Percentiles rank a stretch among this genome's conserved stretches.
These are phyloP conservation scores for Erynnis tages DNA, from an alignment of 2,888 invertebrate species.

Conservation along the genomic window DNA sequence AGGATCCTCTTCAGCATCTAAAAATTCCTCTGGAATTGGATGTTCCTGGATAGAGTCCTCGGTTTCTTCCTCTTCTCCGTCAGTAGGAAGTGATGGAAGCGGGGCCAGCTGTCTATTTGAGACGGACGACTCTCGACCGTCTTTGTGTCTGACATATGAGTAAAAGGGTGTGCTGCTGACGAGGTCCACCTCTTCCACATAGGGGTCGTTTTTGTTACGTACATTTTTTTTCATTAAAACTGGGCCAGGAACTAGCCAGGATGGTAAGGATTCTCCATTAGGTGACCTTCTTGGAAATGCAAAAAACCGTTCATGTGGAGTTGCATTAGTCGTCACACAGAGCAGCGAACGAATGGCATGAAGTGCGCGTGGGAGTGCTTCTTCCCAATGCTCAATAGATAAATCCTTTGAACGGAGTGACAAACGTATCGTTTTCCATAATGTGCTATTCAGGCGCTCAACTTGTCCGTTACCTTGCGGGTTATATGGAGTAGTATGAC, in stretches of 20 bases:
- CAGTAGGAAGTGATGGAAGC: too few relatives aligned
- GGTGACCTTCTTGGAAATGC: conserved; percentile 14
- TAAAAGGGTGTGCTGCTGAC: not conserved
- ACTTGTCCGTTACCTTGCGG: conserved; percentile 21
- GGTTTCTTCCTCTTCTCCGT: too few relatives aligned
- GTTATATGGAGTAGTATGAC: conserved; percentile 23
- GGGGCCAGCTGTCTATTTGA: conserved; percentile 10
- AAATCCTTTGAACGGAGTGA: not conserved
- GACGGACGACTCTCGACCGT: not conserved
- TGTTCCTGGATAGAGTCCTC: too few relatives aligned
- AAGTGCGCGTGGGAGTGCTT: conserved; percentile 19
- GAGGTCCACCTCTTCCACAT: not conserved
- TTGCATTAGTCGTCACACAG: conserved; percentile 23
- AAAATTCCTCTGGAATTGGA: too few relatives aligned
- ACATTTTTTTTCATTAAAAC: not conserved
- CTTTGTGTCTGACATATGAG: not conserved
- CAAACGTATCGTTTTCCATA: not conserved
- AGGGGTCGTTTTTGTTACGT: not conserved
- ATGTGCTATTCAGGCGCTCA: not conserved
- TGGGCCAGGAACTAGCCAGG: not conserved
- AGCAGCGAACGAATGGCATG: conserved; percentile 30
- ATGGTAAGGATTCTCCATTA: conserved; percentile 19
- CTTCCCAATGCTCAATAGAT: conserved; percentile 19
- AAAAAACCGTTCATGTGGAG: conserved; percentile 29
- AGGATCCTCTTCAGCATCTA: too few relatives aligned